Conservation (phyloP, 92 coral and sea anemone genomes). For the Phymanthus crucifer region DNA sequence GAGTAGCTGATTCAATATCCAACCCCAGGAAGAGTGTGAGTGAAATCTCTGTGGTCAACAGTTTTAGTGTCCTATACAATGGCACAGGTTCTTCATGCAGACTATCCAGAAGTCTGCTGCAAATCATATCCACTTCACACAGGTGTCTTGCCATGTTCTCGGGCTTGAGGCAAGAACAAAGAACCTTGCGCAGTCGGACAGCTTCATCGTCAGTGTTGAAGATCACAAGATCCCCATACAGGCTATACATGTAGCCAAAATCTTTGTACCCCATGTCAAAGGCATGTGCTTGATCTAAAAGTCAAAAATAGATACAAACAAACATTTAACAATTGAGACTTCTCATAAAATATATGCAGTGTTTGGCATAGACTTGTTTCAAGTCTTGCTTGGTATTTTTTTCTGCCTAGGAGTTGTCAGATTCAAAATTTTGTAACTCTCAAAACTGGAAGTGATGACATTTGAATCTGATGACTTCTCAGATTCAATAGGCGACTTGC, state of each 20-base stretch:
- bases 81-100: slow-evolving; percentile 56
- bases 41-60: slow-evolving; percentile 84
- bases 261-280: slow-evolving; percentile 97
- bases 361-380: too few species aligned
- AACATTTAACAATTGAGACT: too few species aligned
- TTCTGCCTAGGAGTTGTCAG: too few species aligned
- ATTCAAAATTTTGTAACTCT: too few species aligned
- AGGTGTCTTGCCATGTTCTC: slow-evolving; percentile 65
- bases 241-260: slow-evolving; percentile 96
- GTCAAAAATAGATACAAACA: background rate
- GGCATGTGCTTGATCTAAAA: slow-evolving; percentile 66
- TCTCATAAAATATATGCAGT: too few species aligned
- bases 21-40: slow-evolving; percentile 88
- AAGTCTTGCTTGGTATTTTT: too few species aligned
- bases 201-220: slow-evolving; percentile 91
- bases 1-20: slow-evolving; percentile 73
- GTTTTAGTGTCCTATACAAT: slow-evolving; percentile 75
- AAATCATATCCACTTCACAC: slow-evolving; percentile 72
- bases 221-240: slow-evolving; percentile 86
- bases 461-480: too few species aligned
- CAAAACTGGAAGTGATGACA: too few species aligned
- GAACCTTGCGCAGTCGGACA: slow-evolving; percentile 64
- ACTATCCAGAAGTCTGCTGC: slow-evolving; percentile 64
- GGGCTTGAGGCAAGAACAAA: slow-evolving; percentile 75
- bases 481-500: too few species aligned